Evolutionary conservation across 2,797 vertebrate genomes (phyloP).

Genomic region (Miichthys miiuy): DNA sequence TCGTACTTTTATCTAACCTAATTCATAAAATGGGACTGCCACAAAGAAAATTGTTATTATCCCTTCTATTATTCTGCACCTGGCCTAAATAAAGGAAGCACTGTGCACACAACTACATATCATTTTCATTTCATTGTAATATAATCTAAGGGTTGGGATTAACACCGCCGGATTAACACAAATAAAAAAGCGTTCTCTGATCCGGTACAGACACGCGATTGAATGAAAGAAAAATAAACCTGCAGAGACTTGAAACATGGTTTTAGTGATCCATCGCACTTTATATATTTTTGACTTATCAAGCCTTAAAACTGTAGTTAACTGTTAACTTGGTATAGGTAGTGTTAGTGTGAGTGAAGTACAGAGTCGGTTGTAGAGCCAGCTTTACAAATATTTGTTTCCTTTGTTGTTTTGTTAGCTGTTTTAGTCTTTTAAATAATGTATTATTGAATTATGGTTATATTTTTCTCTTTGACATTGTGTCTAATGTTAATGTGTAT

Average conservation of each 20-base stretch:
- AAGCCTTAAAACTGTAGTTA: not conserved
- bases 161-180: not conserved
- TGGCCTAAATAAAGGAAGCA: slow-evolving; percentile 2
- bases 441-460: too few relatives aligned
- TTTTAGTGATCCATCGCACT: not conserved
- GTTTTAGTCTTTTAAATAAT: too few relatives aligned
- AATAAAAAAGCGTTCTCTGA: not conserved
- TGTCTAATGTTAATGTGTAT: too few relatives aligned
- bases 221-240: not conserved
- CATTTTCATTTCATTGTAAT: not conserved
- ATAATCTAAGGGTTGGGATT: not conserved
- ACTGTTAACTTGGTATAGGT: too few relatives aligned
- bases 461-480: too few relatives aligned
- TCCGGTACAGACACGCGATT: not conserved
- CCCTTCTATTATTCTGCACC: slow-evolving; percentile 9
- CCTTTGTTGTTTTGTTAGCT: too few relatives aligned
- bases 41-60: not conserved
- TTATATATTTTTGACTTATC: not conserved
- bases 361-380: too few relatives aligned
- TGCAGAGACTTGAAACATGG: not conserved
- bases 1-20: not conserved
- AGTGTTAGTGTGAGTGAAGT: too few relatives aligned
- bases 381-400: too few relatives aligned
- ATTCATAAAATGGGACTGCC: slow-evolving; percentile 16
- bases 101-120: not conserved